Base-by-base conservation (phyloP, 2,888 invertebrate genomes). In the Odontocerum albicorne region DNA sequence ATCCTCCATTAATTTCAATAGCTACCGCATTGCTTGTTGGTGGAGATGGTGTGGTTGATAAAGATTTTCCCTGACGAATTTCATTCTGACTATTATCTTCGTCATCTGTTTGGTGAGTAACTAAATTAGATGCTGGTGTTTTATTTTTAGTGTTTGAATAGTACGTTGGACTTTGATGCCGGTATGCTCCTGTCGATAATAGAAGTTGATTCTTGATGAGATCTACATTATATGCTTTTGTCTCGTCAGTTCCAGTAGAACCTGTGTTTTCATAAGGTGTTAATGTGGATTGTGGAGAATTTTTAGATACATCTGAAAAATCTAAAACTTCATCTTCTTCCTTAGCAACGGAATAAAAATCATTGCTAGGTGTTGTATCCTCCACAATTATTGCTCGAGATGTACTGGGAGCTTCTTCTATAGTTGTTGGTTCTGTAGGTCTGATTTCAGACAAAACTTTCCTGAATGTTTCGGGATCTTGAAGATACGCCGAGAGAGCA, bases 381-480 rank as follows among this genome's bases (percentile, higher is more conserved):
- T 4, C 4, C 3, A 10, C 6, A 21, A 6, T 10, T 40, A 12
- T 4, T 39, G 49, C 19, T n/a, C 40, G 27, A 4, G 32, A 13
- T 2, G 68, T 72, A 7, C 67, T 68, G 2, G 73, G 66, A 55
- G 73, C 68, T 21, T 74, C 75, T n/a, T 72, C 69, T 39, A 75
- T 74, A 1, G 66, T 60, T 13, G 87, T 79, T 1, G 89, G 90
- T 64, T 88, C 89, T 0, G 90, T 91, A 0, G 92, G 92, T 65
- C 91, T 77, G 1, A 89, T 86, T 62, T 88, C 86, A 4, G 87
- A 85, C 15, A 92, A 69, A 15, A 86, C 86, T 65, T 85, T 86
- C 62, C 87, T 84, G 64, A 92, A 92, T 47, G 85, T 85, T n/a
- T 86, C 85, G 1, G 92, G 92, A 69, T 92, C 87, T 69, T 91